Conservation (phyloP, 2,113 vertebrate genomes). For the Apodemus speciosus region DNA sequence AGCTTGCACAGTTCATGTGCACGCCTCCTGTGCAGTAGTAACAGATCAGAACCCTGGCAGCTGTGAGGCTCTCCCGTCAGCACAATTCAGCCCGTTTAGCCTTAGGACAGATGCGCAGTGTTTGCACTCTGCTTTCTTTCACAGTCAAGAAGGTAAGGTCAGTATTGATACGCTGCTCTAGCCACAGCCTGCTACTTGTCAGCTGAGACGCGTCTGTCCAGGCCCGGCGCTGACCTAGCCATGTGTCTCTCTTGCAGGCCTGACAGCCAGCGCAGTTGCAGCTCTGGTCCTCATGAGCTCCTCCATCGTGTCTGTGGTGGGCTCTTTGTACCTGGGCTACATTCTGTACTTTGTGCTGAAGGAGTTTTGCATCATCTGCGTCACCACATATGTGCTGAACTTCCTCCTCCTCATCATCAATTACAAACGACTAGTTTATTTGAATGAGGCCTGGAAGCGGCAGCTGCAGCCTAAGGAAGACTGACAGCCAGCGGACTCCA, state of each 20-base stretch:
- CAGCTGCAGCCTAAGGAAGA: slow-evolving; percentile 95
- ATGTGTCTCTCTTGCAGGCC: slow-evolving; percentile 87
- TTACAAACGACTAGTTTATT: slow-evolving; percentile 99
- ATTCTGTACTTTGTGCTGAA: slow-evolving; percentile 99
- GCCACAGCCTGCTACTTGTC: background rate
- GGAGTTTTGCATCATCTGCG: slow-evolving; percentile 97
- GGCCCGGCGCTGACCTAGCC: background rate
- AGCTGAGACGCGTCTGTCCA: background rate
- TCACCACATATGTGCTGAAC: slow-evolving; percentile 97
- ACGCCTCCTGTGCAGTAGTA: background rate
- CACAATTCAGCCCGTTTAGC: background rate
- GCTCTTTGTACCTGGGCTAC: slow-evolving; percentile 97
- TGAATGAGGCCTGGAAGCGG: slow-evolving; percentile 99
- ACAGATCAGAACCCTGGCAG: background rate
- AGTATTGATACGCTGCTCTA: background rate
- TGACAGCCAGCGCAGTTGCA: slow-evolving; percentile 97
- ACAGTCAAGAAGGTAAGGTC: background rate
- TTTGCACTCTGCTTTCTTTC: background rate
- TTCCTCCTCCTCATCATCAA: slow-evolving; percentile 95
- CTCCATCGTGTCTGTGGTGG: slow-evolving; percentile 96
- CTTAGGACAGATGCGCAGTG: background rate
- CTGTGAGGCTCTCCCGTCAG: background rate
- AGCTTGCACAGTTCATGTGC: background rate
- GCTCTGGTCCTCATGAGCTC: slow-evolving; percentile 98
- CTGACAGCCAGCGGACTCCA: slow-evolving; percentile 89